Evolutionary conservation across 53 echinoderm and acorn worm species (phyloP).

Genomic region (Holothuria leucospilota): DNA sequence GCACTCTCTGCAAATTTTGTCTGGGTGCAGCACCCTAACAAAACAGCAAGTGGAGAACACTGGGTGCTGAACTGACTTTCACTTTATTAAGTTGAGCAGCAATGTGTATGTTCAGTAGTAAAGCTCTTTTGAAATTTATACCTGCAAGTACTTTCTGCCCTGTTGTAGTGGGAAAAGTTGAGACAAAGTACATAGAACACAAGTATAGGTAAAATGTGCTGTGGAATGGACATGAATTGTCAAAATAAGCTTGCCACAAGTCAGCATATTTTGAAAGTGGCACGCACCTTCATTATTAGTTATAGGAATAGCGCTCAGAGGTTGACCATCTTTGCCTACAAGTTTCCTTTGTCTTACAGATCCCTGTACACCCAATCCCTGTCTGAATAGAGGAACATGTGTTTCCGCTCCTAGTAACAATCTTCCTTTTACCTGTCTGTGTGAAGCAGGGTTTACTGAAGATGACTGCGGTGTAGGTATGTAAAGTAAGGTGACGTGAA

Average conservation of each 20-base stretch:
- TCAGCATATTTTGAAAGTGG: background rate
- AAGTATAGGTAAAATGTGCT: too few relatives aligned
- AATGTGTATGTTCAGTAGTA: background rate
- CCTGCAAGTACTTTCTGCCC: too few relatives aligned
- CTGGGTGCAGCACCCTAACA: too few relatives aligned
- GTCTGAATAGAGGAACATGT: constrained; percentile 26
- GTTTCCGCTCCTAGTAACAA: background rate
- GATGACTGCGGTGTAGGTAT: constrained; percentile 3
- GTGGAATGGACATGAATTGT: too few relatives aligned
- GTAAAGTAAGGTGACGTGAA: background rate
- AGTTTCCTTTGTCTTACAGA: background rate
- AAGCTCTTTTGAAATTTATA: background rate
- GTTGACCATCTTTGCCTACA: too few relatives aligned
- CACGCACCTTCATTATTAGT: background rate
- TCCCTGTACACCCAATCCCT: constrained; percentile 10
- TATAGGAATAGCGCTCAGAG: too few relatives aligned
- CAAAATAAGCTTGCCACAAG: background rate
- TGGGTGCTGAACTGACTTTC: too few relatives aligned
- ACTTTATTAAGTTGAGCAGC: too few relatives aligned
- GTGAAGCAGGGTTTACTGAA: background rate
- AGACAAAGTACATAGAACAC: too few relatives aligned
- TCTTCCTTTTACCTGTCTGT: constrained; percentile 17
- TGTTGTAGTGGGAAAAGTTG: too few relatives aligned
- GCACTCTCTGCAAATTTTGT: too few relatives aligned
- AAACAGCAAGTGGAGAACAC: too few relatives aligned